Conservation (phyloP, 1,140 invertebrate genomes). For the Hycleus phaleratus region DNA sequence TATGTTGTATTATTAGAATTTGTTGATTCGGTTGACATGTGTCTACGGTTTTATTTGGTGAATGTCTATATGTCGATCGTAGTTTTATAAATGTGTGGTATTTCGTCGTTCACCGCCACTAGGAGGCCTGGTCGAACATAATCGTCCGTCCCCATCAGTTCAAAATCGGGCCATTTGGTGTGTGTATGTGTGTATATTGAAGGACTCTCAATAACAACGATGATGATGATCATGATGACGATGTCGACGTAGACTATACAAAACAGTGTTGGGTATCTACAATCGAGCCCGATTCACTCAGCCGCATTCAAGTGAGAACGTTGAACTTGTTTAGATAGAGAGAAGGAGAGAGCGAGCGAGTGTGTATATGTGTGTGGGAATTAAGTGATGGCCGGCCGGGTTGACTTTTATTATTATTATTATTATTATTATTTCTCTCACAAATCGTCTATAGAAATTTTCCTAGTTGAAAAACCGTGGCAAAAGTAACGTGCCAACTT, state of each 20-base stretch:
- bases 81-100: too few relatives aligned
- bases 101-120: too few relatives aligned
- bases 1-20: too few relatives aligned
- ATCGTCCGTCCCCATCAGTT: not conserved
- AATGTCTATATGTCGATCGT: too few relatives aligned
- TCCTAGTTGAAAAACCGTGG: too few relatives aligned
- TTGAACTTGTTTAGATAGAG: constrained; percentile 19
- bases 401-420: not conserved
- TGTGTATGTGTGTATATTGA: not conserved
- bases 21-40: too few relatives aligned
- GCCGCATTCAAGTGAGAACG: constrained; percentile 24
- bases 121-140: too few relatives aligned
- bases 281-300: constrained; percentile 22
- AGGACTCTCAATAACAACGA: not conserved
- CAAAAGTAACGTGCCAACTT: too few relatives aligned
- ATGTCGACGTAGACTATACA: constrained; percentile 15
- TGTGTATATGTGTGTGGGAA: not conserved
- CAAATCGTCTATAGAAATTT: too few relatives aligned
- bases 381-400: constrained; percentile 1
- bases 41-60: not conserved
- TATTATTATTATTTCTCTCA: not conserved
- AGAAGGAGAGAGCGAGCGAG: not conserved
- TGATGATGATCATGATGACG: constrained; percentile 16
- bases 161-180: not conserved
- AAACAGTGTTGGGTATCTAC: constrained; percentile 13